Conservation (phyloP, 2,797 vertebrate genomes). For the Tolypeutes matacus region DNA sequence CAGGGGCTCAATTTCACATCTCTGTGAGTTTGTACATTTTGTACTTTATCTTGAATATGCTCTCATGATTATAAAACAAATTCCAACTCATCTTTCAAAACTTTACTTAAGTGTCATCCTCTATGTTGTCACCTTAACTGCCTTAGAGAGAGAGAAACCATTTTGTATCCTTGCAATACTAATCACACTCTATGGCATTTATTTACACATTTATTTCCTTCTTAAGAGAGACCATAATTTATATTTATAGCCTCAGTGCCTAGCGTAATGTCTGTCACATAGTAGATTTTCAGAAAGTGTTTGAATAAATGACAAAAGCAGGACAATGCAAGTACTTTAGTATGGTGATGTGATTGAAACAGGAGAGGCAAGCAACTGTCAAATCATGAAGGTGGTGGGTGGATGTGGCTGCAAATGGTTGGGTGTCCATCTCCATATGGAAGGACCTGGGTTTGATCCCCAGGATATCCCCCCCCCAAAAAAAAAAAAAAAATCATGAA, state of each 20-base stretch:
- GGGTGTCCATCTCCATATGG: no score
- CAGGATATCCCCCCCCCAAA: no score
- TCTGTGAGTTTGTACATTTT: neutral
- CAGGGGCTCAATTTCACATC: neutral
- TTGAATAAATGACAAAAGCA: conserved; percentile 6
- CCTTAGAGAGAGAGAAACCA: conserved; percentile 17
- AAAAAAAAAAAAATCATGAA: neutral
- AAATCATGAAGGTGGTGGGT: neutral
- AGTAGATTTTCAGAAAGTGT: conserved; percentile 51
- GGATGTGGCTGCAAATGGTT: no score
- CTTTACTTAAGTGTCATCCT: neutral
- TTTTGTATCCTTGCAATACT: conserved; percentile 6
- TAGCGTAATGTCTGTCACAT: conserved; percentile 1
- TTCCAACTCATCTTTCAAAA: conserved; percentile 35
- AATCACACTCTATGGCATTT: conserved; percentile 1
- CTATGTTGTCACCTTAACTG: conserved; percentile 28
- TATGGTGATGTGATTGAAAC: neutral
- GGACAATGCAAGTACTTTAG: neutral
- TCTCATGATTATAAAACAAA: conserved; percentile 29
- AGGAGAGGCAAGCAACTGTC: neutral
- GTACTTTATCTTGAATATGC: conserved; percentile 22
- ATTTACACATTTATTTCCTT: conserved; percentile 48
- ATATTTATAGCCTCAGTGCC: neutral
- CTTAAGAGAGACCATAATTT: conserved; percentile 21
- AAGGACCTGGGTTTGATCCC: no score